Evolutionary conservation across 2,113 vertebrate species (phyloP).

Genomic region (Cranoglanis bouderius): DNA sequence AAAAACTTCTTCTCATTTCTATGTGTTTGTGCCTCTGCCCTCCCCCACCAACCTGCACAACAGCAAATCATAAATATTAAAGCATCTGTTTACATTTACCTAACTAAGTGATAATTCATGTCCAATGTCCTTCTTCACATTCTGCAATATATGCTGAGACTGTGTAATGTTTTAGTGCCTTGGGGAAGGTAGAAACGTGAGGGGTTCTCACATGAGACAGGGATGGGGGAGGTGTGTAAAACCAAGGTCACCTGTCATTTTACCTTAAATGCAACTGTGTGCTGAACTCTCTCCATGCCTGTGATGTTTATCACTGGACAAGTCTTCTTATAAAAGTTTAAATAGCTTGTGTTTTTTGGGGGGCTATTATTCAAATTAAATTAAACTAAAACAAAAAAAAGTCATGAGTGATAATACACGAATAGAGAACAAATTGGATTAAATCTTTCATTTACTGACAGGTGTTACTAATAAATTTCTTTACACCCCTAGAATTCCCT

Average conservation of each 20-base stretch:
- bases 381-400: neutral
- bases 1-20: neutral
- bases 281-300: neutral
- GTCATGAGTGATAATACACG: neutral
- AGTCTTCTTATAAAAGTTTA: neutral
- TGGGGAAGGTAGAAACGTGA: conserved; percentile 31
- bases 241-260: conserved; percentile 45
- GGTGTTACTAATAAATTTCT: neutral
- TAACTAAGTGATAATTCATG: conserved; percentile 63
- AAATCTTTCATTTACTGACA: neutral
- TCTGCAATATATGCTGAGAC: conserved; percentile 60
- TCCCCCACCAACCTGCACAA: conserved; percentile 36
- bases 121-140: conserved; percentile 59
- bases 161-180: conserved; percentile 59
- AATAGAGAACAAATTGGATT: neutral
- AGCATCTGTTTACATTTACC: conserved; percentile 63
- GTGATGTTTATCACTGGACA: neutral
- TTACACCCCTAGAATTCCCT: neutral
- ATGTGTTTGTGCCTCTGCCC: too few relatives aligned
- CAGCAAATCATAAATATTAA: conserved; percentile 67
- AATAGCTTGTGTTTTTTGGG: neutral
- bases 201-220: conserved; percentile 9
- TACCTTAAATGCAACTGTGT: conserved; percentile 30
- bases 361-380: neutral
- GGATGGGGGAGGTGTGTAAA: conserved; percentile 32